Evolutionary conservation across 92 coral and sea anemone species (phyloP).

Genomic region (Phenganax marumi): DNA sequence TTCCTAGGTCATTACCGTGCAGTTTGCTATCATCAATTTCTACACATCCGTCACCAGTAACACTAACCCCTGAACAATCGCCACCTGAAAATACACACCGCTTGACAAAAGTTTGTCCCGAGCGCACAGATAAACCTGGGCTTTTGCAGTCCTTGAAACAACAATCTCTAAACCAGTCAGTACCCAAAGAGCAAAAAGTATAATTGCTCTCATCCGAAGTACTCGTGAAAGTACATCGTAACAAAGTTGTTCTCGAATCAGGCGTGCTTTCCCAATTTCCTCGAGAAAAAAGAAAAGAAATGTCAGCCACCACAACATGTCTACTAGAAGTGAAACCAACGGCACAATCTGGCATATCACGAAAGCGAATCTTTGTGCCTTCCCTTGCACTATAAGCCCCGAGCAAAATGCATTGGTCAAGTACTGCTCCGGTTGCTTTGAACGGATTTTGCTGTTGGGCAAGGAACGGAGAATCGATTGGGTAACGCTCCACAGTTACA

Average conservation of each 20-base stretch:
- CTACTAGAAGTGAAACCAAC: not conserved
- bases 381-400: not conserved
- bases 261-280: not conserved
- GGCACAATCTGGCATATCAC: not conserved
- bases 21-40: not conserved
- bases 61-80: not conserved
- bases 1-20: not conserved
- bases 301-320: not conserved
- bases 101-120: not conserved
- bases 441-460: too few species aligned
- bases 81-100: slow-evolving; percentile 1
- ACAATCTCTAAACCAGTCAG: not conserved
- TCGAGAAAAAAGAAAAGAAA: not conserved
- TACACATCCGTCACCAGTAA: not conserved
- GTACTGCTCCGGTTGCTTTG: not conserved
- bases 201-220: not conserved
- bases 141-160: not conserved
- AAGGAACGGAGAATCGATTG: too few species aligned
- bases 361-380: not conserved
- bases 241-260: not conserved
- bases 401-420: slow-evolving; percentile 6
- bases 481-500: not conserved
- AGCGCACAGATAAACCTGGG: not conserved
- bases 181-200: not conserved
- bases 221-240: not conserved